phyloP scores from a whole-genome alignment of 2,888 invertebrate species.

The Blastobasis adustella region DNA sequence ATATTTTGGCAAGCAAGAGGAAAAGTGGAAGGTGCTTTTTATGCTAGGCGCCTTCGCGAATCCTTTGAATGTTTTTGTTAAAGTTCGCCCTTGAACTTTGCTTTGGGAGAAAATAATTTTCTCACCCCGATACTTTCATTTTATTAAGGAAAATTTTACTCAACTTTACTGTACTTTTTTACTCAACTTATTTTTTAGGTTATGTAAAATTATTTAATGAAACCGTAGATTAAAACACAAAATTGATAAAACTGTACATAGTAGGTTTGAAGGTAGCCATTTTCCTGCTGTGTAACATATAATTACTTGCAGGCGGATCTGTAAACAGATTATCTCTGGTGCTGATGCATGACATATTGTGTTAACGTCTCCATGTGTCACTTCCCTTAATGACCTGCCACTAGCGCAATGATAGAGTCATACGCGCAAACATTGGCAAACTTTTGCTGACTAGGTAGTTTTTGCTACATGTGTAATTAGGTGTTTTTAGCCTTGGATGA shows the following conservation, averaged over 20 bases:
- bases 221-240: no score
- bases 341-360: constrained; percentile 1
- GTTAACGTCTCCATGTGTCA: constrained; percentile 13
- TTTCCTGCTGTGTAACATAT: not conserved
- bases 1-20: constrained; percentile 30
- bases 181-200: no score
- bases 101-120: not conserved
- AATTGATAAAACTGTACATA: no score
- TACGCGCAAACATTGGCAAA: constrained; percentile 1
- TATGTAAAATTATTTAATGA: no score
- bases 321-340: not conserved
- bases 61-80: constrained; percentile 23
- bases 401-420: not conserved
- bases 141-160: no score
- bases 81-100: constrained; percentile 19
- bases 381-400: constrained; percentile 11
- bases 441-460: constrained; percentile 3
- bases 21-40: constrained; percentile 32
- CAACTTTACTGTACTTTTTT: no score
- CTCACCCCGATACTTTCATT: no score
- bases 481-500: not conserved
- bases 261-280: no score
- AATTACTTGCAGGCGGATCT: not conserved
- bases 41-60: constrained; percentile 32
- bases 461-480: not conserved